Conservation (phyloP, 64 coral and sea anemone genomes). For the Orbicella faveolata region DNA sequence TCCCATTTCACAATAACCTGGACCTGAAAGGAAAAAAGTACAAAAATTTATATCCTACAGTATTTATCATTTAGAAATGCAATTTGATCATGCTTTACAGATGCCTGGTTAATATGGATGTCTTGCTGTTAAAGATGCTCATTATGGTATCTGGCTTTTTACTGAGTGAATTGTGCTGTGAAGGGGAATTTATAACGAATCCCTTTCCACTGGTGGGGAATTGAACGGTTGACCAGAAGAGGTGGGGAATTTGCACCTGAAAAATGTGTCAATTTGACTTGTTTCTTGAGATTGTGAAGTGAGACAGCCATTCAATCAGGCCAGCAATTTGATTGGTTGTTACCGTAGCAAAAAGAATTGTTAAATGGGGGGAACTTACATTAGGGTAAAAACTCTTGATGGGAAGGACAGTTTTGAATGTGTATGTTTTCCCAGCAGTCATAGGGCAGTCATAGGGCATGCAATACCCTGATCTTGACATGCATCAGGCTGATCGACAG, state of each 20-base stretch:
- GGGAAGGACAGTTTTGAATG: conserved; percentile 27
- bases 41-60: not conserved
- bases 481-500: conserved; percentile 36
- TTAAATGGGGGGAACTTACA: not conserved
- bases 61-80: not conserved
- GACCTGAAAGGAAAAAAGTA: conserved; percentile 32
- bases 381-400: conserved; percentile 50
- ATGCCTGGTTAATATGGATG: too few relatives aligned
- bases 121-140: too few relatives aligned
- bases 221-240: too few relatives aligned
- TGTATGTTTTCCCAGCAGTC: conserved; percentile 3
- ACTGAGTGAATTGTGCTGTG: too few relatives aligned
- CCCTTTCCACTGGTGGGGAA: too few relatives aligned
- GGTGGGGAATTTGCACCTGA: too few relatives aligned
- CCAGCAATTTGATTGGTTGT: not conserved
- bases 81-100: not conserved
- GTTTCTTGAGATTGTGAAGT: too few relatives aligned
- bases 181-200: too few relatives aligned
- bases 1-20: conserved; percentile 37
- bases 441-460: conserved; percentile 44
- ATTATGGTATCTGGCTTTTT: too few relatives aligned
- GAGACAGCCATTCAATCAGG: too few relatives aligned
- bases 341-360: not conserved
- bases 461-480: conserved; percentile 56
- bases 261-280: too few relatives aligned